Percentiles rank a stretch among this genome's conserved stretches.
These are phyloP conservation scores for Ammospiza maritima DNA, from an alignment of 2,797 vertebrate species.

Conservation along the genomic window DNA sequence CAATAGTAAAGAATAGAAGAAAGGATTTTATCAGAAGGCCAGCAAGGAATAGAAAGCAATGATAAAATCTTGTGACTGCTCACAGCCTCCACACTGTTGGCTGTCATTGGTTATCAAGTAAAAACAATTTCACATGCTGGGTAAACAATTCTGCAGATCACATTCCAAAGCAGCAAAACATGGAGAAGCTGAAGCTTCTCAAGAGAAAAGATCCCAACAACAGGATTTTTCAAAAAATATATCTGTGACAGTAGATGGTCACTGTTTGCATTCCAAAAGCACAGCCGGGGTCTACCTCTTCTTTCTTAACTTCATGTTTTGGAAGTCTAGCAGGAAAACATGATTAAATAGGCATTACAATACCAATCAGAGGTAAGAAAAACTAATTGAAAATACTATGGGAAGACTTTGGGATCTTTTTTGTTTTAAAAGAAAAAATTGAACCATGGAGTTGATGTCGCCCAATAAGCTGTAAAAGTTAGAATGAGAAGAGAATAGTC, in stretches of 20 bases:
- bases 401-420: neutral
- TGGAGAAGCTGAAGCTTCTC: no score
- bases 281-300: neutral
- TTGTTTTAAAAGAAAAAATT: neutral
- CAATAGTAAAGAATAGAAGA: no score
- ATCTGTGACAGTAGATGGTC: neutral
- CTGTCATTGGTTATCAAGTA: no score
- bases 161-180: no score
- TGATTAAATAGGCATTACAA: neutral
- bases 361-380: neutral
- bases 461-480: neutral
- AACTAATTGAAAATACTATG: neutral
- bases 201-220: no score
- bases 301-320: neutral
- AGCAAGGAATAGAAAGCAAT: no score
- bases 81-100: no score
- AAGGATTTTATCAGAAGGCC: no score
- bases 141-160: no score
- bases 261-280: neutral
- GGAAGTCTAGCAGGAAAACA: neutral
- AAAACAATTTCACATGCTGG: no score
- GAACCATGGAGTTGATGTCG: neutral
- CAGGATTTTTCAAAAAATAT: no score
- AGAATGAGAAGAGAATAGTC: neutral
- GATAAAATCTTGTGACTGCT: no score